phyloP scores from a whole-genome alignment of 2,113 vertebrate genomes.

The Vulpes vulpes region DNA sequence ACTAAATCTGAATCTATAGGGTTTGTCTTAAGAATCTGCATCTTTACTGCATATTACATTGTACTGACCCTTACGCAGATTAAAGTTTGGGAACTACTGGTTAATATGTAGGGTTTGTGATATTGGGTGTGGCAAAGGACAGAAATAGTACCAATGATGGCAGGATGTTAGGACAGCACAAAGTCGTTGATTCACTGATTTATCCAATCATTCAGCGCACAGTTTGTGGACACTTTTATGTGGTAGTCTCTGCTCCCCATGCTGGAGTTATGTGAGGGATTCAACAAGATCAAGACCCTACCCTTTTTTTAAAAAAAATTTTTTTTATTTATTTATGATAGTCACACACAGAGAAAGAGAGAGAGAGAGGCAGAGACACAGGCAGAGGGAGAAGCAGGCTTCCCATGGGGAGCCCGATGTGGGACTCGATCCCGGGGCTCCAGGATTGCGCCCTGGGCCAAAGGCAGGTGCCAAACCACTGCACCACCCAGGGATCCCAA shows the following conservation, averaged over 20 bases:
- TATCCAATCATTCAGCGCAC: neutral
- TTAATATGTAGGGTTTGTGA: neutral
- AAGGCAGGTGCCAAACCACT: too few species aligned
- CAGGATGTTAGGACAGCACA: neutral
- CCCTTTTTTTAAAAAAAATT: neutral
- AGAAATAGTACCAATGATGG: neutral
- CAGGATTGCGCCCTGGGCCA: too few species aligned
- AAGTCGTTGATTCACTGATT: neutral
- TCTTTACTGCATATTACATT: neutral
- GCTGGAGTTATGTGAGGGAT: neutral
- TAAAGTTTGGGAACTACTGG: neutral
- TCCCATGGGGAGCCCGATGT: too few species aligned
- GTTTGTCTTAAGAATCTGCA: neutral
- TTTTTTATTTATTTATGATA: too few species aligned
- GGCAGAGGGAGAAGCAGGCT: too few species aligned
- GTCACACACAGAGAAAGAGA: too few species aligned
- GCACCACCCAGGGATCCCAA: neutral
- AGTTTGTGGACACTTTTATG: neutral
- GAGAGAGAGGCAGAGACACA: too few species aligned
- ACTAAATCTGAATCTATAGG: neutral
- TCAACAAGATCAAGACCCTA: neutral
- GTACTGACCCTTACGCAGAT: neutral
- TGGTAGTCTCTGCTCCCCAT: neutral
- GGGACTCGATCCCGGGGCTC: too few species aligned
- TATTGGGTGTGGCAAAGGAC: neutral